A percentile compares a stretch with the other conserved stretches of the same genome.
These are phyloP conservation scores for Ennomos fuscantarius DNA, from an alignment of 2,888 invertebrate species.

Conservation along the genomic window DNA sequence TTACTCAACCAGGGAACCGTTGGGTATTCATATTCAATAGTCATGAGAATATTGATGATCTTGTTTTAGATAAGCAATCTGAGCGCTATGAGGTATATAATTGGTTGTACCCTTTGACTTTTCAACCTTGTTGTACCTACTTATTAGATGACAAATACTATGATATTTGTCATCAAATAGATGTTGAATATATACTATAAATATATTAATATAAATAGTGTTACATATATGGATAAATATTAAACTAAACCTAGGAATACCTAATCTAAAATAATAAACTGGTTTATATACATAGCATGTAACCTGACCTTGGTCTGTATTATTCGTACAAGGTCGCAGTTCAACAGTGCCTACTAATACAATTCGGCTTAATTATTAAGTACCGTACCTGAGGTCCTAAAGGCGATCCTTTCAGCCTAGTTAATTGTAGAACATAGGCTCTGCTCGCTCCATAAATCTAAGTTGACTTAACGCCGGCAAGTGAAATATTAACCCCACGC, in stretches of 20 bases:
- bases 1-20: conserved; percentile 16
- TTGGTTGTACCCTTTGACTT: no score
- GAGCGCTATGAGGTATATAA: no score
- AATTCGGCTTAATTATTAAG: conserved; percentile 31
- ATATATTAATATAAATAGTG: no score
- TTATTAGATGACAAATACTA: no score
- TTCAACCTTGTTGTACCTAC: no score
- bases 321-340: conserved; percentile 13
- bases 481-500: conserved; percentile 82
- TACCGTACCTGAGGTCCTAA: conserved; percentile 32
- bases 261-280: no score
- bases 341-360: conserved; percentile 26
- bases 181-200: no score
- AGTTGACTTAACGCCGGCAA: conserved; percentile 78
- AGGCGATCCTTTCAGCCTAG: conserved; percentile 51
- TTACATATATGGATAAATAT: no score
- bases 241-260: no score
- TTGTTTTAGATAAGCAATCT: background rate
- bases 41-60: conserved; percentile 13
- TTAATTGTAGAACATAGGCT: conserved; percentile 80
- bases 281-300: background rate
- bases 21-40: conserved; percentile 22
- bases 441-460: conserved; percentile 74
- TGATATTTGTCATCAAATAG: no score
- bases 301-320: conserved; percentile 2